Evolutionary conservation across 1,140 invertebrate genomes (phyloP).

Genomic region (Sycobia sp.): DNA sequence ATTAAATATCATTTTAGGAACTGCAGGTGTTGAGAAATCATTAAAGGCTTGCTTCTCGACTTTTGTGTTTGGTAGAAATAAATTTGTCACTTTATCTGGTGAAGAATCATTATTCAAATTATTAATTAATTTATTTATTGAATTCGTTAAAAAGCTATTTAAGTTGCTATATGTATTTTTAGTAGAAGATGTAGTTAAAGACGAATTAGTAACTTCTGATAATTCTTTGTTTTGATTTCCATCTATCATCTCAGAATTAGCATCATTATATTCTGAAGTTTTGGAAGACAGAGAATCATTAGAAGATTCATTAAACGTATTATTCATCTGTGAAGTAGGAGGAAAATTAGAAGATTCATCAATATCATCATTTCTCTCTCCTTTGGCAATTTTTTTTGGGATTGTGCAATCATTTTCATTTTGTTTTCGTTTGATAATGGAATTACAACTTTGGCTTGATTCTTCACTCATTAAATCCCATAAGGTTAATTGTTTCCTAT

Average conservation of each 20-base stretch:
- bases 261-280: not conserved
- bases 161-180: not conserved
- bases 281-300: constrained; percentile 11
- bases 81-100: not conserved
- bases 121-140: not conserved
- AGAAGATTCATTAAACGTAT: constrained; percentile 10
- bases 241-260: not conserved
- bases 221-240: constrained; percentile 4
- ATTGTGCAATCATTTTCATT: not conserved
- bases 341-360: constrained; percentile 3
- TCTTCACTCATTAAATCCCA: constrained; percentile 37
- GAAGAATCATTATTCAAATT: not conserved
- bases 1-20: constrained; percentile 1
- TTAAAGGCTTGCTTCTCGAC: not conserved
- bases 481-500: constrained; percentile 35
- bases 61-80: not conserved
- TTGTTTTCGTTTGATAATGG: constrained; percentile 1
- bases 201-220: not conserved
- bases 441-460: not conserved
- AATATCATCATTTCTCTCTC: not conserved
- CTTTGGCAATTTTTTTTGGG: not conserved
- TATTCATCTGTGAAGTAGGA: not conserved
- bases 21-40: not conserved
- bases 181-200: not conserved
- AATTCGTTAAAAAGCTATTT: not conserved